A percentile compares a stretch with the other conserved stretches of the same genome.
These are phyloP conservation scores for Acleris laterana DNA, from an alignment of 2,888 invertebrate genomes.

Conservation along the genomic window DNA sequence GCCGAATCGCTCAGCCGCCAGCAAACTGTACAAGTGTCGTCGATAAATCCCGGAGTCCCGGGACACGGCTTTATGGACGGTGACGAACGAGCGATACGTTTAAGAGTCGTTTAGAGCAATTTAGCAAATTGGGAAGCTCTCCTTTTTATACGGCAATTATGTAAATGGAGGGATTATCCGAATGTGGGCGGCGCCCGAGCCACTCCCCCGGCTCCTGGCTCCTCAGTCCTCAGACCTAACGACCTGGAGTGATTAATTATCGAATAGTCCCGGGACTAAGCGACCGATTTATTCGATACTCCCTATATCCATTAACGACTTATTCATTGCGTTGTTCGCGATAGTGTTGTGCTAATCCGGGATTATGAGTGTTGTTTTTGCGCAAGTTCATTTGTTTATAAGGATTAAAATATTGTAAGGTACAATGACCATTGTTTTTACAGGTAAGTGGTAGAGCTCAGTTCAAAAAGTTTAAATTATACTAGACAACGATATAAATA, in stretches of 20 bases:
- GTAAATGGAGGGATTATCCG: slow-evolving; percentile 84
- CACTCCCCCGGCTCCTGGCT: slow-evolving; percentile 74
- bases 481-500: no score
- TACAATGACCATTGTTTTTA: no score
- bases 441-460: no score
- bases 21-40: slow-evolving; percentile 8
- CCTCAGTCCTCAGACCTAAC: slow-evolving; percentile 67
- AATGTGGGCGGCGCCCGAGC: slow-evolving; percentile 76
- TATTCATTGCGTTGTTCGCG: slow-evolving; percentile 56
- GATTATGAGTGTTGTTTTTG: slow-evolving; percentile 38
- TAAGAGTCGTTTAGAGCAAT: slow-evolving; percentile 80
- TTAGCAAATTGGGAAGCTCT: slow-evolving; percentile 83
- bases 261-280: slow-evolving; percentile 59
- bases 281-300: slow-evolving; percentile 76
- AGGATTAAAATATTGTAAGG: no score
- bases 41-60: slow-evolving; percentile 37
- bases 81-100: slow-evolving; percentile 60
- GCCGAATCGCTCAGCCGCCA: not conserved
- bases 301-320: slow-evolving; percentile 64
- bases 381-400: not conserved
- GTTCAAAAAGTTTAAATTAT: no score
- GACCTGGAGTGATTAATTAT: slow-evolving; percentile 80
- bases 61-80: slow-evolving; percentile 42
- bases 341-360: slow-evolving; percentile 43
- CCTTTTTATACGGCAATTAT: slow-evolving; percentile 85